A percentile compares a stretch with the other conserved stretches of the same genome.
These are phyloP conservation scores for Tachysurus vachellii DNA, from an alignment of 2,113 vertebrate species.

Conservation along the genomic window DNA sequence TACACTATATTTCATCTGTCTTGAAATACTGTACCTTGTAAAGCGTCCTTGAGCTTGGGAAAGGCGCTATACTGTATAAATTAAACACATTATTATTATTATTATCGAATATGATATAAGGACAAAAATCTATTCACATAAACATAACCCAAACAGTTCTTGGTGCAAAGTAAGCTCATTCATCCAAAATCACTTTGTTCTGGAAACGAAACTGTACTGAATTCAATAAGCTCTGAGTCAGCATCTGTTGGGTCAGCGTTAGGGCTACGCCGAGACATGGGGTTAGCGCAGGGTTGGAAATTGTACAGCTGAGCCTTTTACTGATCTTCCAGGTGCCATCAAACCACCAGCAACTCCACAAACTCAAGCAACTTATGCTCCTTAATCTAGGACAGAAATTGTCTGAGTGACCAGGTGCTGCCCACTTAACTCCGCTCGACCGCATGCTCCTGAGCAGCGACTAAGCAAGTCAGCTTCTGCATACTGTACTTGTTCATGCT, in stretches of 20 bases:
- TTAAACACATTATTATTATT: no score
- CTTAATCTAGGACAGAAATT: slow-evolving; percentile 12
- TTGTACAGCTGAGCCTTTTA: background rate
- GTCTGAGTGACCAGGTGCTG: slow-evolving; percentile 18
- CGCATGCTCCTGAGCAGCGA: background rate
- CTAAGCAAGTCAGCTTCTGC: background rate
- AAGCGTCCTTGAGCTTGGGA: no score
- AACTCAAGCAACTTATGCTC: background rate
- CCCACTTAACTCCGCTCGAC: background rate
- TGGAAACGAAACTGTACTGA: background rate
- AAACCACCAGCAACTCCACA: background rate
- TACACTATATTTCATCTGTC: no score
- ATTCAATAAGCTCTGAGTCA: background rate
- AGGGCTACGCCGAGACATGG: background rate
- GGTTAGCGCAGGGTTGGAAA: background rate
- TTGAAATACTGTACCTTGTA: no score
- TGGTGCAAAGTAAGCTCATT: background rate
- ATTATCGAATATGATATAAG: background rate
- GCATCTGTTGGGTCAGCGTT: slow-evolving; percentile 9
- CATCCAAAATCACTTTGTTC: background rate
- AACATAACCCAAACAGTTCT: background rate
- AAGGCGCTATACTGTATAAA: no score
- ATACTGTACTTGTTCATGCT: background rate
- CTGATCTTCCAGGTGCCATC: background rate
- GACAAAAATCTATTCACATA: background rate